Conservation (phyloP, 2,888 invertebrate species). For the Chironomus tentans region DNA sequence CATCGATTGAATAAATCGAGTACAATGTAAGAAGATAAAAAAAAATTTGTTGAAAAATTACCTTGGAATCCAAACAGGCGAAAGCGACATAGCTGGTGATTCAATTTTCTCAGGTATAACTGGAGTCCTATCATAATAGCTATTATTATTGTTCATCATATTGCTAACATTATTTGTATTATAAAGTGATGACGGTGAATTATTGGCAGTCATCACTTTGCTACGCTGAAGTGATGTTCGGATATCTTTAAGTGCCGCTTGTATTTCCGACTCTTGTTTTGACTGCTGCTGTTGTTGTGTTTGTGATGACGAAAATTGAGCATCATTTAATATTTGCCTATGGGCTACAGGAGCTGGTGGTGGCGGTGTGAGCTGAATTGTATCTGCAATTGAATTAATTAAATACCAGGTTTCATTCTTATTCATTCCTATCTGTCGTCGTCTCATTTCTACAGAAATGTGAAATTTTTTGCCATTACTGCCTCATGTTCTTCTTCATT, state of each 20-base stretch:
- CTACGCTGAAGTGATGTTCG: constrained; percentile 68
- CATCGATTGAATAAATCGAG: not conserved
- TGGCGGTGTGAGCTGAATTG: constrained; percentile 43
- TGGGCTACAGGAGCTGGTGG: constrained; percentile 70
- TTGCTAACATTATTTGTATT: constrained; percentile 33
- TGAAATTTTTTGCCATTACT: not conserved
- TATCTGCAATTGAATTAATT: constrained; percentile 12
- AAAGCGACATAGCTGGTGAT: constrained; percentile 46
- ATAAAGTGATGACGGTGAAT: not conserved
- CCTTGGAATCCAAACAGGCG: constrained; percentile 64
- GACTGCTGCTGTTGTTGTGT: not conserved
- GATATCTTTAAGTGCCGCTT: constrained; percentile 72
- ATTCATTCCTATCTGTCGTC: no score
- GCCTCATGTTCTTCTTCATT: no score
- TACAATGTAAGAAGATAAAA: not conserved
- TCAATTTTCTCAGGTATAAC: constrained; percentile 40
- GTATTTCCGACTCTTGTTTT: constrained; percentile 35
- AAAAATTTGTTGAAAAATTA: constrained; percentile 42
- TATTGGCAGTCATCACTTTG: constrained; percentile 36
- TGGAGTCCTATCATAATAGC: constrained; percentile 7
- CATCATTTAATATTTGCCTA: constrained; percentile 42
- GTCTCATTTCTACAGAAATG: not conserved
- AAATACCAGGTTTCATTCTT: not conserved
- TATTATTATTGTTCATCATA: constrained; percentile 29
- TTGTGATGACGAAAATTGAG: constrained; percentile 26